A percentile compares a stretch with the other conserved stretches of the same genome.
These are phyloP conservation scores for Styela clava DNA, from an alignment of 23 tunicate genomes.

Conservation along the genomic window DNA sequence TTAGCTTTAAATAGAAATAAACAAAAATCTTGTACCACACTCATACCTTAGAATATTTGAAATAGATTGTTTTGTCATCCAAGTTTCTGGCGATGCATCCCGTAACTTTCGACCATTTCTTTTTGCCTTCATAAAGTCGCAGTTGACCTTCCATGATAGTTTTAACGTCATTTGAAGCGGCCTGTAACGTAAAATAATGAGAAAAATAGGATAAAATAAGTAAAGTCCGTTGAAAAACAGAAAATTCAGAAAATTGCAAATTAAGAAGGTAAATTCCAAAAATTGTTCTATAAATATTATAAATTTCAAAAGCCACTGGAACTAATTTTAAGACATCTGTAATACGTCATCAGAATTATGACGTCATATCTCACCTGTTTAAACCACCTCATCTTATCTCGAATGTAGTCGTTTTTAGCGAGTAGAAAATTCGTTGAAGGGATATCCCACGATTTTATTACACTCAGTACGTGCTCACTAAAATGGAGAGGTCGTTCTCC, in stretches of 20 bases:
- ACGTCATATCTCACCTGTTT: slow-evolving; percentile 29
- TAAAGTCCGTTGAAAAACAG: too few species aligned
- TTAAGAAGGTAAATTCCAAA: too few species aligned
- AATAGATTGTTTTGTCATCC: slow-evolving; percentile 20
- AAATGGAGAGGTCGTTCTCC: slow-evolving; percentile 69
- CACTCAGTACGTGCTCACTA: slow-evolving; percentile 76
- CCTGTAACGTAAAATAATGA: slow-evolving; percentile 33
- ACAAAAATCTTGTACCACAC: background rate
- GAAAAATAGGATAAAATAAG: background rate
- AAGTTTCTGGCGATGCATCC: slow-evolving; percentile 21
- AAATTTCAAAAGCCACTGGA: too few species aligned
- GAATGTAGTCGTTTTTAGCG: slow-evolving; percentile 68
- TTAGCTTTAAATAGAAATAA: too few species aligned
- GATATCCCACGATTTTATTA: slow-evolving; percentile 84
- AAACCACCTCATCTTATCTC: slow-evolving; percentile 77
- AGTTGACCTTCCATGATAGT: slow-evolving; percentile 34
- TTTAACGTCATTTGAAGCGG: slow-evolving; percentile 16
- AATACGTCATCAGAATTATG: background rate
- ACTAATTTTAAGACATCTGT: too few species aligned
- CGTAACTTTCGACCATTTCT: slow-evolving; percentile 63
- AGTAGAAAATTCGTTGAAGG: slow-evolving; percentile 75
- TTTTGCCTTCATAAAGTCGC: slow-evolving; percentile 49
- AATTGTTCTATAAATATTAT: too few species aligned
- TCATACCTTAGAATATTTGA: slow-evolving; percentile 43
- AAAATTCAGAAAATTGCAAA: too few species aligned